These are phyloP conservation scores for Palythoa heliodiscus DNA, from an alignment of 92 coral and sea anemone genomes.

Conservation along the genomic window DNA sequence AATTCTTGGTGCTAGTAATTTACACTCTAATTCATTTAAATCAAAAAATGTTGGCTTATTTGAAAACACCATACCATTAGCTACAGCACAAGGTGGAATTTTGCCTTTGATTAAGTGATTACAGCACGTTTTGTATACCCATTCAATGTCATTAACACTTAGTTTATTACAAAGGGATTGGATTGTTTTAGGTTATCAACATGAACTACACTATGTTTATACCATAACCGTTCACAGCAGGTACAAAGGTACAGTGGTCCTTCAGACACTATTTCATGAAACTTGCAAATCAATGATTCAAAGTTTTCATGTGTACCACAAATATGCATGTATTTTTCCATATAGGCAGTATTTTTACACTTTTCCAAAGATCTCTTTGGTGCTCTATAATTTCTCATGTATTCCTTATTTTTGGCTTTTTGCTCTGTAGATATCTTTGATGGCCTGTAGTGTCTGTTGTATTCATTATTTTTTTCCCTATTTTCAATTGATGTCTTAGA, in stretches of 20 bases:
- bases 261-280: neutral
- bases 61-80: neutral
- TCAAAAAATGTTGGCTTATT: too few species aligned
- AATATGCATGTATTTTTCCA: neutral
- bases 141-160: neutral
- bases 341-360: constrained; percentile 15
- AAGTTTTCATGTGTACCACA: neutral
- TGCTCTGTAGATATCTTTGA: constrained; percentile 26
- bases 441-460: constrained; percentile 27
- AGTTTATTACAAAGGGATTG: neutral
- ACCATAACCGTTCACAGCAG: too few species aligned
- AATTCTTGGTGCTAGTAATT: too few species aligned
- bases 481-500: constrained; percentile 28
- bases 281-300: neutral
- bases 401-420: constrained; percentile 28
- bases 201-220: neutral
- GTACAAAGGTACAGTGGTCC: neutral
- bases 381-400: constrained; percentile 38
- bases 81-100: neutral
- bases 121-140: neutral
- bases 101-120: neutral
- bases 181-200: neutral
- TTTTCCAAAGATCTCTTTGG: constrained; percentile 16
- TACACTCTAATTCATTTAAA: too few species aligned
- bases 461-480: constrained; percentile 28